Conservation (phyloP, 2,888 invertebrate genomes). For the Idaea dimidiata region DNA sequence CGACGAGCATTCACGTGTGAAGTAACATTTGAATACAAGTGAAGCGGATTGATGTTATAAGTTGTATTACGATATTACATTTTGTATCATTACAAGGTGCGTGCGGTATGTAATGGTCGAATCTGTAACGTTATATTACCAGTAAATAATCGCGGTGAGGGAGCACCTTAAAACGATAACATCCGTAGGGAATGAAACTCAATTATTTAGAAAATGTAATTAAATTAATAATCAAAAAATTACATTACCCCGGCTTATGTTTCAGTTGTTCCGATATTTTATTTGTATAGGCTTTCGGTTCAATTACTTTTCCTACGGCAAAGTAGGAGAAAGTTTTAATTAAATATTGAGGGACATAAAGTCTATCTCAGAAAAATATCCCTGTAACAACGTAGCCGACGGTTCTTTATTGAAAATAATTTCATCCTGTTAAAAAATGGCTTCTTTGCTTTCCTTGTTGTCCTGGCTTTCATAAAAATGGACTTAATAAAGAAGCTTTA, state of each 20-base stretch:
- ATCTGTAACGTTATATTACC: too few relatives aligned
- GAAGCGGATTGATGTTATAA: too few relatives aligned
- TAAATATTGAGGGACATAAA: constrained; percentile 64
- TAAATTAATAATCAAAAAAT: constrained; percentile 36
- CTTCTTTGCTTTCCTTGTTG: constrained; percentile 13
- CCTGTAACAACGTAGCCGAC: constrained; percentile 45
- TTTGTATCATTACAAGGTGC: too few relatives aligned
- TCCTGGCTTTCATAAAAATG: not conserved
- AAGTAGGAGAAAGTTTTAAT: constrained; percentile 63
- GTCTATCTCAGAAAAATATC: constrained; percentile 49
- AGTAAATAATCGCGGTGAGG: too few relatives aligned
- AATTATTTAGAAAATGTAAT: not conserved
- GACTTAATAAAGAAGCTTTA: not conserved
- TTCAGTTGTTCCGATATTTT: not conserved
- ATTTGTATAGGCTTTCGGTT: constrained; percentile 39
- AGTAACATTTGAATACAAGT: too few relatives aligned
- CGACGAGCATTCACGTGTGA: too few relatives aligned
- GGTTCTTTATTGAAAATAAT: constrained; percentile 49
- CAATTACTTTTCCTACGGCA: constrained; percentile 50
- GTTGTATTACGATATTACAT: too few relatives aligned
- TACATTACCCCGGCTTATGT: constrained; percentile 3
- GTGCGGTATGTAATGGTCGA: too few relatives aligned
- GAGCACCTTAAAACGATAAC: not conserved
- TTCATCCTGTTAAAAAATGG: constrained; percentile 20
- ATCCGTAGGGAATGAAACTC: not conserved